Evolutionary conservation across 1,140 invertebrate genomes (phyloP).

Genomic region (Tribolium madens): DNA sequence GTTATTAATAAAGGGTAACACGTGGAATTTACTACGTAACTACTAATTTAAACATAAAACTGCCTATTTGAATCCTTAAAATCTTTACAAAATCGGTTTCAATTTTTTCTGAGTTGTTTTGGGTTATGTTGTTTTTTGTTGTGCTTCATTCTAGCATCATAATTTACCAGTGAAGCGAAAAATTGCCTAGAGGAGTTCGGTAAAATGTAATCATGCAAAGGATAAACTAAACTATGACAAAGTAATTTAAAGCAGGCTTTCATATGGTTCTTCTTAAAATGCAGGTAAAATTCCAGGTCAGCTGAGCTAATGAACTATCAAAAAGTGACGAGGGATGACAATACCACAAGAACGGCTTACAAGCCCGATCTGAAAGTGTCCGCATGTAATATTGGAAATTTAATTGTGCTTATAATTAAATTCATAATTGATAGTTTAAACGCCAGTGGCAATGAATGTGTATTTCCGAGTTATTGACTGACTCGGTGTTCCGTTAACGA

Average conservation of each 20-base stretch:
- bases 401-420: conserved; percentile 1
- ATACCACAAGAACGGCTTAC: background rate
- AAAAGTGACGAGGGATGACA: conserved; percentile 22
- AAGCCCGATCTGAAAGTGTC: background rate
- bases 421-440: background rate
- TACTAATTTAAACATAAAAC: too few relatives aligned
- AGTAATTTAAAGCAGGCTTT: conserved; percentile 19
- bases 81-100: too few relatives aligned
- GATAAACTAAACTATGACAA: conserved; percentile 27
- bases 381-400: background rate
- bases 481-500: conserved; percentile 5
- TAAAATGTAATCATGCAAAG: conserved; percentile 20
- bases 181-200: conserved; percentile 17
- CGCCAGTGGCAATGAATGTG: conserved; percentile 1
- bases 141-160: background rate
- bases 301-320: conserved; percentile 25
- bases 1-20: too few relatives aligned
- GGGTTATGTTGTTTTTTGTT: background rate
- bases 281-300: conserved; percentile 23
- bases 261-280: conserved; percentile 16
- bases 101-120: background rate
- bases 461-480: conserved; percentile 24
- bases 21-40: too few relatives aligned
- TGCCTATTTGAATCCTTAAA: too few relatives aligned
- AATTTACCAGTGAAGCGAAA: conserved; percentile 24